A percentile compares a stretch with the other conserved stretches of the same genome.
Conservation (phyloP, 2,888 invertebrate genomes). For the Hirtodrosophila alboralis region DNA sequence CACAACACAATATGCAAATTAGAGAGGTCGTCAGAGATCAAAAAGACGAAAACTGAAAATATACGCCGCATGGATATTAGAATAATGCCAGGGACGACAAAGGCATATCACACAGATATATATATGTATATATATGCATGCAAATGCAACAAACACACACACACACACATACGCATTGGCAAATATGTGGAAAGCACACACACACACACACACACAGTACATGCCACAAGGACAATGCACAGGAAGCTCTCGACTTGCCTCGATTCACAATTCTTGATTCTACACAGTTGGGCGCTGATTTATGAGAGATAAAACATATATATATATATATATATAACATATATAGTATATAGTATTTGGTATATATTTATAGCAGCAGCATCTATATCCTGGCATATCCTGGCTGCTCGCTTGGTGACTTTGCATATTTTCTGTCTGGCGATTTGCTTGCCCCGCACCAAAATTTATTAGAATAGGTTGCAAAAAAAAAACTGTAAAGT, state of each 20-base stretch:
- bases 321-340: constrained; percentile 27
- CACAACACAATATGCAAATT: constrained; percentile 63
- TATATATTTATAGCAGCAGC: constrained; percentile 12
- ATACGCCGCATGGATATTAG: constrained; percentile 60
- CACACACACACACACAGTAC: constrained; percentile 25
- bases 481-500: constrained; percentile 64
- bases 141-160: constrained; percentile 42
- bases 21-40: constrained; percentile 51
- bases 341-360: constrained; percentile 34
- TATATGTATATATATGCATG: no score
- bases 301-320: constrained; percentile 54
- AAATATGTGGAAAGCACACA: constrained; percentile 52
- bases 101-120: constrained; percentile 60
- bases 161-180: constrained; percentile 2
- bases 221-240: constrained; percentile 18
- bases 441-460: constrained; percentile 44
- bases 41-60: constrained; percentile 29
- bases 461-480: constrained; percentile 72
- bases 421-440: constrained; percentile 64
- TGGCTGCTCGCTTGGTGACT: constrained; percentile 59
- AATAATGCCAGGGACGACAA: constrained; percentile 65
- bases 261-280: constrained; percentile 17
- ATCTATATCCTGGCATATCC: constrained; percentile 44
- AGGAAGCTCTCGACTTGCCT: constrained; percentile 23
- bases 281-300: constrained; percentile 60